Evolutionary conservation across 64 coral and sea anemone species (phyloP), one percentile per base, ranked within the genome.

Genomic region (Stichodactyla mertensii): DNA sequence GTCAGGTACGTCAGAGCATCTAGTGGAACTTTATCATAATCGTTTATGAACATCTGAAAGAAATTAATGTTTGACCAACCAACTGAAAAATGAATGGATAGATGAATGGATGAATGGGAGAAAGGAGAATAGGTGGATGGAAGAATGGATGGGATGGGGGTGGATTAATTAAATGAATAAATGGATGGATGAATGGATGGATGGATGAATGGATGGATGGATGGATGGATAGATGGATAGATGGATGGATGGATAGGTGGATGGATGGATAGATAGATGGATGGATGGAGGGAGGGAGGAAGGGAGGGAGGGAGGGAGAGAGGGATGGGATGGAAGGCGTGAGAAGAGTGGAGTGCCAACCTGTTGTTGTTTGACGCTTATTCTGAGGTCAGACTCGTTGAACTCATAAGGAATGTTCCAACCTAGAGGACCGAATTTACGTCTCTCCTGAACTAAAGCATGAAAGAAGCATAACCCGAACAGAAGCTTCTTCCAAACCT

Each of bases 321-420:
- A n/a, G n/a, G n/a, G n/a, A n/a, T n/a, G 7, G 28, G 36, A 45
- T 59, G 15, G 10, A 4, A 59, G 15, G 1, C 9, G 15, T 1
- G 15, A 12, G 15, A 16, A 59, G 1, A 59, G 57, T 59, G 77
- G 61, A 61, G 52, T 88, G 8, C 16, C 19, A 27, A 98, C 95
- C 92, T 98, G 95, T 84, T 98, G 95, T 64, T 98, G 95, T 15
- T 92, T 88, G 18, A 98, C 92, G 55, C 96, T 98, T 52, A 98
- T 98, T 70, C 92, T 80, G 10, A 98, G 78, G 69, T 98, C 96
- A 22, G 89, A 92, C 57, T 94, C 92, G 86, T 98, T 98, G 78
- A 98, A 98, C 74, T 94, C 92, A 13, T 98, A 98, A 13, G 96
- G 90, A 52, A 94, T 98, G 60, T 98, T 98, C 96, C 96, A 98